These are phyloP conservation scores for Mesoclemmys tuberculata DNA, from an alignment of 2,113 vertebrate genomes.

Conservation along the genomic window DNA sequence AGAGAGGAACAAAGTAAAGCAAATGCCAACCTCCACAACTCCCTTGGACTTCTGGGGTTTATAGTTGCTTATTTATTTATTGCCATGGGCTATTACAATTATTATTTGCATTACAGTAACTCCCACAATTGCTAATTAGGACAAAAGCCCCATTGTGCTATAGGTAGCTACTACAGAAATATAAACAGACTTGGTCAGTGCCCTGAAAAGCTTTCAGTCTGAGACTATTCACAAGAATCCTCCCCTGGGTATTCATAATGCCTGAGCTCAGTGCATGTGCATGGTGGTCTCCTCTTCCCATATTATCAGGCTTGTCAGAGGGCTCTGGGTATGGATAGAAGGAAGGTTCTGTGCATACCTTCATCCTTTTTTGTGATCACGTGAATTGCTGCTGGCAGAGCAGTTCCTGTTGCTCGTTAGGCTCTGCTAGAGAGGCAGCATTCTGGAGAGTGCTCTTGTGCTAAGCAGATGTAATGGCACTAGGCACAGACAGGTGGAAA, in stretches of 20 bases:
- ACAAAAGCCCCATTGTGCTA: neutral
- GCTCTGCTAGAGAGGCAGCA: neutral
- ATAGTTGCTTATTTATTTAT: neutral
- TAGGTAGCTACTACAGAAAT: neutral
- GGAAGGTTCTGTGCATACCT: neutral
- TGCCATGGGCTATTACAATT: neutral
- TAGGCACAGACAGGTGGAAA: neutral
- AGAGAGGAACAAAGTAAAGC: slow-evolving; percentile 40
- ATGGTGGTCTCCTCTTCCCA: no score
- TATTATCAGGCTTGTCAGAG: fast-evolving
- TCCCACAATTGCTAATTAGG: neutral
- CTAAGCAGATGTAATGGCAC: neutral
- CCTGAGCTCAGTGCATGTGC: fast-evolving
- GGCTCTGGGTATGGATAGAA: neutral
- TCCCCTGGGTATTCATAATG: neutral
- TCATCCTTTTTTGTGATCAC: neutral
- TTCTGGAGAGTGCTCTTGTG: neutral
- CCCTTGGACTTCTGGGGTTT: neutral
- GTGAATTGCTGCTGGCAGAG: neutral
- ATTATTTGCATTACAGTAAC: neutral
- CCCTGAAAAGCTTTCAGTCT: neutral
- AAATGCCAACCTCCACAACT: slow-evolving; percentile 21
- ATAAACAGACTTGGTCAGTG: neutral
- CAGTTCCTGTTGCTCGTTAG: fast-evolving
- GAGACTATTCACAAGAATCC: neutral